Base-by-base conservation (phyloP, 2,113 vertebrate species). In the Ciconia maguari region DNA sequence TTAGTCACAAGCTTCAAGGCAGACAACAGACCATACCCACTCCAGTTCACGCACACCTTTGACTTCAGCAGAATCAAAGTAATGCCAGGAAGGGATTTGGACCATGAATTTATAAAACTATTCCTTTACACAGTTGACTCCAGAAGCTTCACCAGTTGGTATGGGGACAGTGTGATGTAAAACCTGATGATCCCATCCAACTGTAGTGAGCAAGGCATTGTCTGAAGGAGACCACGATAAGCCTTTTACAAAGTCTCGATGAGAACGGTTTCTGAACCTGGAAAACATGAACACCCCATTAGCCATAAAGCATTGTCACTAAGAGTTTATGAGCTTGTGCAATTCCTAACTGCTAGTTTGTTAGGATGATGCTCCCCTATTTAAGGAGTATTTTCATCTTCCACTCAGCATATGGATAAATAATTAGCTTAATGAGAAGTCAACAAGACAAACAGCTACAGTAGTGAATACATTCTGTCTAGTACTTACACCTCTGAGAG, bases 121-220 rank as follows among this genome's bases (percentile, higher is more conserved):
- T 89, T 98, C 97, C 12, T 96, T 96, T 58, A 96, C 95, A 95
- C 87, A 97, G 77, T 98, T 96, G 48, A 94, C 89, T 93, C 81
- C 96, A 83, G 97, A 84, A 77, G 92, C 81, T 81, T 97, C 80
- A 51, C 93, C 96, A 62, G 94, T 92, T 32, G 98, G 97, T 25
- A 89, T 20, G 25, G 95, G 97, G 57, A 99, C 92, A 8, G 95
- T 96, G 96, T 99, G 99, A 96, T 99, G 99, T 66, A 99, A 97
- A 92, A 99, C 99, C 71, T 99, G 98, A 91, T 99, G 99, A 96
- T 99, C 99, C 99, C 99, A 99, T 88, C 99, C 99, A 52, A 99
- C 98, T 4, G 99, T 99, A 10, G 99, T 99, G 71, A 99, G 98
- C 29, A 98, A 97, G 94, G 97, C 96, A 26, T 98, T 97, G n/a